phyloP scores from a whole-genome alignment of 1,140 invertebrate species.

The Euschistus heros region DNA sequence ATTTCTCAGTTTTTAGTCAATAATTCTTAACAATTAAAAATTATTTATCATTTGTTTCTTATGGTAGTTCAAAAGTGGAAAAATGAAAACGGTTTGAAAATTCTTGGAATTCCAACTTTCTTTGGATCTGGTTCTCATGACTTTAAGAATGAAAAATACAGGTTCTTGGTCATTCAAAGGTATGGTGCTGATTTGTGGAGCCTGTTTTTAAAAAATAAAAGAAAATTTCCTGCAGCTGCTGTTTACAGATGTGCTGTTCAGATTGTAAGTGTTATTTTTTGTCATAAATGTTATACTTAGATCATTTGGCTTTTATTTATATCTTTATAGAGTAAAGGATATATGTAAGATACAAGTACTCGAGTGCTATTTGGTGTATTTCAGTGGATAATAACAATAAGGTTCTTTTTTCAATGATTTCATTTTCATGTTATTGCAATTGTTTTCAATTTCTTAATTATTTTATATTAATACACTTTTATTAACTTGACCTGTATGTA shows the following conservation, averaged over 20 bases:
- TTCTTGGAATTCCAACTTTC: conserved; percentile 77
- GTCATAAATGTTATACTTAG: not conserved
- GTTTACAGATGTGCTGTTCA: conserved; percentile 72
- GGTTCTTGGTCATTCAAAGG: conserved; percentile 85
- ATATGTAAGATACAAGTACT: too few relatives aligned
- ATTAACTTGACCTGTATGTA: too few relatives aligned
- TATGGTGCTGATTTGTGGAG: conserved; percentile 85
- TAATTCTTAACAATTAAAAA: not conserved
- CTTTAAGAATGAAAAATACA: conserved; percentile 61
- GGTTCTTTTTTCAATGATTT: too few relatives aligned
- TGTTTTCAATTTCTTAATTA: too few relatives aligned
- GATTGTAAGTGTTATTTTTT: conserved; percentile 53
- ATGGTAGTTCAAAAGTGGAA: conserved; percentile 63
- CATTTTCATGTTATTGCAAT: too few relatives aligned
- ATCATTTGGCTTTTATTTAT: too few relatives aligned
- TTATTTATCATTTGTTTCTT: not conserved
- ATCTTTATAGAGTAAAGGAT: too few relatives aligned
- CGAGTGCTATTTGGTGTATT: too few relatives aligned
- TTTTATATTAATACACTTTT: too few relatives aligned
- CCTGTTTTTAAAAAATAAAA: conserved; percentile 57
- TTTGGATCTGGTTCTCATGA: conserved; percentile 73
- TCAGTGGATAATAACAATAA: too few relatives aligned
- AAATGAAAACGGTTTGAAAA: conserved; percentile 54
- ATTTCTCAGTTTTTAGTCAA: not conserved
- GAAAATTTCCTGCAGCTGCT: conserved; percentile 56